Conservation (phyloP, 2,888 invertebrate species). For the Tinea trinotella region DNA sequence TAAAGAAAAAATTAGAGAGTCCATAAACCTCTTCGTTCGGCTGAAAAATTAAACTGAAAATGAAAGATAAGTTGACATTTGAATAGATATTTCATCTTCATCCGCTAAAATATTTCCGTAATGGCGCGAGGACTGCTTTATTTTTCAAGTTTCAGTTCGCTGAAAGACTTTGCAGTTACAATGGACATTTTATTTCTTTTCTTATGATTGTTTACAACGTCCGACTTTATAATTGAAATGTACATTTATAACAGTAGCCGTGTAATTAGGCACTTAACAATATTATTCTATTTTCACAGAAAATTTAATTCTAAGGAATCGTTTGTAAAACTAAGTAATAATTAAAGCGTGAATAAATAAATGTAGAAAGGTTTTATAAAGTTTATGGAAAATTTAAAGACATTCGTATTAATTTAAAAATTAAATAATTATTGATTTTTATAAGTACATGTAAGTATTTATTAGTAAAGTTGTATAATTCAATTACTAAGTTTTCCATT, state of each 20-base stretch:
- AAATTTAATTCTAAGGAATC: background rate
- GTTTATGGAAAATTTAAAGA: background rate
- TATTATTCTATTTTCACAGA: background rate
- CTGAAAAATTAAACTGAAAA: background rate
- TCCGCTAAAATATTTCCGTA: slow-evolving; percentile 8
- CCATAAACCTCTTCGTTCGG: background rate
- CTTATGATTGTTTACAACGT: background rate
- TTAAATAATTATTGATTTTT: background rate
- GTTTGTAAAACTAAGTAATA: background rate
- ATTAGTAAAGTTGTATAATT: background rate
- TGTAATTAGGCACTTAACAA: background rate
- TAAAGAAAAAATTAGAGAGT: background rate
- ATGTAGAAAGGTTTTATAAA: background rate
- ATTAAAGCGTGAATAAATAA: background rate
- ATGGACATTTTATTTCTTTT: slow-evolving; percentile 3
- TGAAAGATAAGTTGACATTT: slow-evolving; percentile 12
- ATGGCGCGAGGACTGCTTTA: background rate
- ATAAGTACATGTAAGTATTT: background rate
- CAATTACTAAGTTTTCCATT: background rate
- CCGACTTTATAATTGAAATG: background rate
- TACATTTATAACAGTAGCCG: background rate
- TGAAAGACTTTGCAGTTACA: background rate
- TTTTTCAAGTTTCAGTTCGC: background rate
- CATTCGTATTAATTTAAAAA: background rate
- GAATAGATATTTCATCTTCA: slow-evolving; percentile 7